phyloP scores from a whole-genome alignment of 2,797 vertebrate genomes.

The Xenopus petersii region DNA sequence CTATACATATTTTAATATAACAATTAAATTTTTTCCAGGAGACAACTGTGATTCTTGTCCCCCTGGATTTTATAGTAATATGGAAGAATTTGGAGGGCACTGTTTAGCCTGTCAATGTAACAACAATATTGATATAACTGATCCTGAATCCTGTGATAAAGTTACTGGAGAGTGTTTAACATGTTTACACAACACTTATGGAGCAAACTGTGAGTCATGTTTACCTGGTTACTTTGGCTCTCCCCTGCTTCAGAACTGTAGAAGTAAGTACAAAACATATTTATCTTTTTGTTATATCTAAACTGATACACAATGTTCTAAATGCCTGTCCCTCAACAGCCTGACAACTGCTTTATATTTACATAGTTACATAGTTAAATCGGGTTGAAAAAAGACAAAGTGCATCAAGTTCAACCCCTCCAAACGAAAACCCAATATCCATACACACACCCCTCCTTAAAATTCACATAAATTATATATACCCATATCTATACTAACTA shows the following conservation, averaged over 20 bases:
- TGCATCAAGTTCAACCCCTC: too few relatives aligned
- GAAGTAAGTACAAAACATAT: conserved; percentile 64
- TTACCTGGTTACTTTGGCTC: conserved; percentile 80
- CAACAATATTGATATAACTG: conserved; percentile 73
- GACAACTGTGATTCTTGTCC: conserved; percentile 72
- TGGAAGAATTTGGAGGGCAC: conserved; percentile 48
- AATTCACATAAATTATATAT: too few relatives aligned
- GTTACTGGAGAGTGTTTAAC: conserved; percentile 75
- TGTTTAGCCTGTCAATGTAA: conserved; percentile 77
- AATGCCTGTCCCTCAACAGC: too few relatives aligned
- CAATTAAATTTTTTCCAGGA: conserved; percentile 58
- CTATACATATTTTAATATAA: too few relatives aligned
- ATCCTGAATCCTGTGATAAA: conserved; percentile 68
- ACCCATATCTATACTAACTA: too few relatives aligned
- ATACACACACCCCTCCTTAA: too few relatives aligned
- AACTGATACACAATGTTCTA: too few relatives aligned
- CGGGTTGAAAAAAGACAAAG: too few relatives aligned
- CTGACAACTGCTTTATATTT: too few relatives aligned
- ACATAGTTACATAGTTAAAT: too few relatives aligned
- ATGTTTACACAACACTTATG: conserved; percentile 79
- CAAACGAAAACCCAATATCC: too few relatives aligned
- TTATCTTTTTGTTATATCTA: too few relatives aligned
- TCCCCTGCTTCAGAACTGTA: conserved; percentile 75
- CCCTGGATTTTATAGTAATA: conserved; percentile 74
- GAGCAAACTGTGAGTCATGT: conserved; percentile 76